Evolutionary conservation across 1,140 invertebrate genomes (phyloP), one percentile per base, ranked within the genome.

Genomic region (Brachionus paranguensis): DNA sequence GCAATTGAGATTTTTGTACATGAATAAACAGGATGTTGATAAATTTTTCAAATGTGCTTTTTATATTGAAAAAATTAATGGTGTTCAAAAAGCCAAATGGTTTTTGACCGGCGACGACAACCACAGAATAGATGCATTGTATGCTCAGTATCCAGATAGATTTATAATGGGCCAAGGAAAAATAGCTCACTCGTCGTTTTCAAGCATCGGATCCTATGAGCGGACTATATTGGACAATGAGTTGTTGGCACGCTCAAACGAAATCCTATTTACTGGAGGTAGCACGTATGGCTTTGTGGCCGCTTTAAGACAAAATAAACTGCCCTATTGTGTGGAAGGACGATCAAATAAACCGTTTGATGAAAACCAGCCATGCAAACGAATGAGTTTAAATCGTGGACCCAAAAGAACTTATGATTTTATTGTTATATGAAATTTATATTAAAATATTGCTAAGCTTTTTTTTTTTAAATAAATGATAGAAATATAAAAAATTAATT

Each of bases 51-150:
- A 76, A 76, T 76, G 72, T 76, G 72, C 72, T 14, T 50, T 29
- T 50, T 50, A 47, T 27, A 76, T 76, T 76, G 72, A 76, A 37
- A 76, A 76, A 50, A 50, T 76, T 53, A 76, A 76, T 50, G 45
- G 41, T 29, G 20, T 29, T 27, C 8, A 76, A 27, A 76, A 76
- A 27, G 72, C 20, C 0, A 47, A 50, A 24, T 76, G 72, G 72
- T 76, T 76, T 76, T 50, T 76, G 41, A 76, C 20, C 5, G 41
- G 43, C 3, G 72, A 76, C 27, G 41, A 47, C 10, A 33, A 76
- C 1, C 20, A 24, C 27, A 76, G 24, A 50, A 50, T 76, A 27
- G 43, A 76, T 24, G 24, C 5, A 50, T 3, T 76, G 24, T 27
- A 50, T 14, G 27, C 47, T 4, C 43, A 76, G 50, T 76, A 53